Evolutionary conservation across 2,888 invertebrate species (phyloP).

Genomic region (Eupithecia pulchellata): DNA sequence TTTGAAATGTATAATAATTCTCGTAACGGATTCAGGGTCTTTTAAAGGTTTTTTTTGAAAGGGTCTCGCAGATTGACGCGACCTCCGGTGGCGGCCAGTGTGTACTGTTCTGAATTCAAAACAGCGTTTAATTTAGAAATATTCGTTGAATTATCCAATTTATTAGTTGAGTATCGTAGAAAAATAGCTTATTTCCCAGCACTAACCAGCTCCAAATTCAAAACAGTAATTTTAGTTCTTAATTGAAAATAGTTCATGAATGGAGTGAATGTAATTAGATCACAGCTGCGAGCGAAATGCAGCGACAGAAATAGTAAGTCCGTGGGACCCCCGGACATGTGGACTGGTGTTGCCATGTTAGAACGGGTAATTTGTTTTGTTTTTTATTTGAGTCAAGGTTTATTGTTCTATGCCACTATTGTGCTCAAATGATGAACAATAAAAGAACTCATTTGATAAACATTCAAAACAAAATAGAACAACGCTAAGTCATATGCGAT

Average conservation of each 20-base stretch:
- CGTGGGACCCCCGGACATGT: conserved; percentile 40
- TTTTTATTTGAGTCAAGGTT: conserved; percentile 23
- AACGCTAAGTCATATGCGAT: neutral
- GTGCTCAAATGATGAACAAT: neutral
- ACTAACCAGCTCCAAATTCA: conserved; percentile 22
- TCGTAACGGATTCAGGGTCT: neutral
- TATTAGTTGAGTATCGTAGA: neutral
- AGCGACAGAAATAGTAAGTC: conserved; percentile 41
- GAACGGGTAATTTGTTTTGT: conserved; percentile 23
- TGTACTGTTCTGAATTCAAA: neutral
- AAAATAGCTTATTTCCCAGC: neutral
- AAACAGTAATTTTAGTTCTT: conserved; percentile 3
- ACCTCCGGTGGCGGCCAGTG: neutral
- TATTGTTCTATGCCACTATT: conserved; percentile 13
- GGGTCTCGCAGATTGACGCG: neutral
- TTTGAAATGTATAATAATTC: neutral
- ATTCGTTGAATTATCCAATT: neutral
- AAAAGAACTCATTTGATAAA: neutral
- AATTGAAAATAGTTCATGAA: conserved; percentile 37
- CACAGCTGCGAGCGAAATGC: conserved; percentile 46
- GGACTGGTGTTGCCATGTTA: conserved; percentile 29
- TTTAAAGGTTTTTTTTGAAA: neutral
- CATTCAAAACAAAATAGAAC: neutral
- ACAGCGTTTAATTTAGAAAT: neutral
- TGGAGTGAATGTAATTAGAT: conserved; percentile 42